Evolutionary conservation across 1,140 invertebrate genomes (phyloP), one percentile per base, ranked within the genome.

Genomic region (Drosophila pandora): DNA sequence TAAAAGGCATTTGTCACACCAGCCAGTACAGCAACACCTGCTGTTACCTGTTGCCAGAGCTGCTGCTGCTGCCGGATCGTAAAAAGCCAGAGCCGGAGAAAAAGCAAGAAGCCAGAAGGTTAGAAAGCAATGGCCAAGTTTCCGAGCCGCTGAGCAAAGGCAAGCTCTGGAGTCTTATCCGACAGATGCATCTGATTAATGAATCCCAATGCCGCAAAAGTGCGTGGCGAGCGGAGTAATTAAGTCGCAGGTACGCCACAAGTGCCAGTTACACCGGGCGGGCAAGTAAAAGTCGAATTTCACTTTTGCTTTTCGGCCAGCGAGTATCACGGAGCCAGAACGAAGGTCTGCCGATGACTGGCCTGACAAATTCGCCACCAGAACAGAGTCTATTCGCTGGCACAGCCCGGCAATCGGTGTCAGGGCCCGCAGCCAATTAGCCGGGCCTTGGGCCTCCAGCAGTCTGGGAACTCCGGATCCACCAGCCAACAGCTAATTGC

Each of bases 121-220:
- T 50, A 67, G 68, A 71, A 71, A 71, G 68, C 62, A 52, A 53
- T 13, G 17, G 25, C 50, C 30, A 25, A 47, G 54, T 57, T 64
- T 64, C 53, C 30, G 47, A 65, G 78, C 47, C 69, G 78, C 59
- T 76, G 72, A 61, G 43, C 52, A 39, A 37, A 61, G 7, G 17
- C 22, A 64, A 37, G 57, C 57, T 47, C 54, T 21, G 34, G 25
- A 30, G 30, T 74, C 72, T 84, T 84, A 84, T 84, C 81, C 81
- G 82, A 87, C 83, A 87, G 83, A 87, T 87, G 83, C 83, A 87
- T 88, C 83, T 87, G 83, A 87, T 87, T 87, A 87, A 87, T 87
- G 82, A 88, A 83, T 88, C 79, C 74, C 83, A 70, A 63, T 63
- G 63, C 73, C 61, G 74, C 68, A 82, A 52, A 83, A 82, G 64